Base-by-base conservation (phyloP, 1,140 invertebrate genomes). In the Lutraria rhynchaena region DNA sequence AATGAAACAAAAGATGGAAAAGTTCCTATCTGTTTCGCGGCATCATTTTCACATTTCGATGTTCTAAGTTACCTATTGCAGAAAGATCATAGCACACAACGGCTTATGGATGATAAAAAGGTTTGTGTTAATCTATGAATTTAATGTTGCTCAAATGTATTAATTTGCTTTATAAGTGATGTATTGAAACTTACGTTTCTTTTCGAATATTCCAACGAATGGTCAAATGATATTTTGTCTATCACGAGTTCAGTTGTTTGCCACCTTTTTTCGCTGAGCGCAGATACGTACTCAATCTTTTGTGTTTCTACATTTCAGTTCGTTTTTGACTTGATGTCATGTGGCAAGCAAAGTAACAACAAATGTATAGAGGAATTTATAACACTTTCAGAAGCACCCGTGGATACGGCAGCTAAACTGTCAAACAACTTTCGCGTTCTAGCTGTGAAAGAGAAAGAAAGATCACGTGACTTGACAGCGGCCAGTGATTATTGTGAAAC, bases 311-410 rank as follows among this genome's bases (percentile, higher is more conserved):
- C 84, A 84, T 92, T 94, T 70, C 91, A 96, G 95, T 99, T 99
- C 92, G 97, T 99, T 31, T 99, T 99, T 93, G 99, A 99, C 92
- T 93, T 99, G 88, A 99, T 99, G 97, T 95, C 99, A 5, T 98
- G 98, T 92, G 98, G 98, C 13, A 99, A 99, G 93, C 97, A 97
- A 87, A 96, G 97, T 92, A 96, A 98, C 85, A 99, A 99, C 92
- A 96, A 97, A 87, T 98, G 98, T 0, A 97, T 99, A 44, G 96
- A 99, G 90, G 98, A 99, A 89, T 99, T 99, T 91, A 96, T 99
- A 27, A 93, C 99, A 29, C 96, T 98, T 3, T 99, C 98, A 0
- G 97, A 98, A 22, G 98, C 98, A 13, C 99, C 99, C 0, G 98
- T 99, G 11, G 98, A 99, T 90, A 98, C 98, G 15, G 98, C 99